Percentiles rank a stretch among this genome's conserved stretches.
Conservation (phyloP, 2,888 invertebrate species). For the Agelastica alni region DNA sequence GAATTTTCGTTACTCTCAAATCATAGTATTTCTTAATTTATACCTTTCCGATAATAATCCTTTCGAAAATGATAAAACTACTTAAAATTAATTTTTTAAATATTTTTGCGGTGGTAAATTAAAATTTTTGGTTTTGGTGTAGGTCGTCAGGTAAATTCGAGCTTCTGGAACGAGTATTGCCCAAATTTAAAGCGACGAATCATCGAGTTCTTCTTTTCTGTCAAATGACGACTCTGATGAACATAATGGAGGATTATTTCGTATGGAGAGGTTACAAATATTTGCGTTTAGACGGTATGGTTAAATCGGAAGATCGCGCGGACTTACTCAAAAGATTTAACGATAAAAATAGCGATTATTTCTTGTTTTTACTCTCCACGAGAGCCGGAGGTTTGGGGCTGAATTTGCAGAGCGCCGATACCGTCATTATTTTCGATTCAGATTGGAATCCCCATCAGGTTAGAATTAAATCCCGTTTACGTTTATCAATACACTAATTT, state of each 20-base stretch:
- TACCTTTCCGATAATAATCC: too few species aligned
- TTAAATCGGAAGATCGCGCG: constrained; percentile 97
- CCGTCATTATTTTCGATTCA: constrained; percentile 98
- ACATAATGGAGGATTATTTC: constrained; percentile 97
- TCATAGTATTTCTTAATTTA: too few species aligned
- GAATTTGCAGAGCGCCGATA: constrained; percentile 98
- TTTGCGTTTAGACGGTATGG: constrained; percentile 94
- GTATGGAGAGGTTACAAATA: constrained; percentile 88
- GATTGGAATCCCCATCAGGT: constrained; percentile 99
- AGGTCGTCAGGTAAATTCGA: constrained; percentile 95
- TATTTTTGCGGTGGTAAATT: too few species aligned
- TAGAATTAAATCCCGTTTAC: constrained; percentile 16
- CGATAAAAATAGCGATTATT: constrained; percentile 85
- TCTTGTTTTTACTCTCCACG: constrained; percentile 94
- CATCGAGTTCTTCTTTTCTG: constrained; percentile 97
- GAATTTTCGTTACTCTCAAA: too few species aligned
- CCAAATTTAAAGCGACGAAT: constrained; percentile 87
- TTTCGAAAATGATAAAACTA: too few species aligned
- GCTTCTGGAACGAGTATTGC: constrained; percentile 92
- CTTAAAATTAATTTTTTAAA: too few species aligned
- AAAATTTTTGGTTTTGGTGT: too few species aligned
- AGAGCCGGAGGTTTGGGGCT: constrained; percentile 97
- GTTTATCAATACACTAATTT: too few species aligned
- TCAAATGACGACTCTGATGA: constrained; percentile 99
- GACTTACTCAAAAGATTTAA: constrained; percentile 91